A percentile compares a stretch with the other conserved stretches of the same genome.
These are phyloP conservation scores for Porites lutea DNA, from an alignment of 64 coral and sea anemone genomes.

Conservation along the genomic window DNA sequence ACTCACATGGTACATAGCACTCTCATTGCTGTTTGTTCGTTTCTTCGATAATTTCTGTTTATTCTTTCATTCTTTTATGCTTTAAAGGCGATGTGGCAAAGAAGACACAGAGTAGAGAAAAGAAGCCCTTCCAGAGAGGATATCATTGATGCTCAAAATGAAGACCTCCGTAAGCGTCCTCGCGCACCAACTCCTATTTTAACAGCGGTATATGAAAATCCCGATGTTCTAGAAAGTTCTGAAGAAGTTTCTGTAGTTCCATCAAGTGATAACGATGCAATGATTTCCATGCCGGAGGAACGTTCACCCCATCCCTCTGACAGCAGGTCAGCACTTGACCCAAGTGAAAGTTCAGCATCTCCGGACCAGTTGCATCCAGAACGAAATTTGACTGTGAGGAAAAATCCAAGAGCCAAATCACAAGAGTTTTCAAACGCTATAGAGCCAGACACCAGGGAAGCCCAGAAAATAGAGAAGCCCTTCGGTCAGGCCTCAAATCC, in stretches of 20 bases:
- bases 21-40: no score
- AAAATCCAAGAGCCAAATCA: background rate
- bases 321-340: background rate
- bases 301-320: background rate
- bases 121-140: no score
- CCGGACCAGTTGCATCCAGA: no score
- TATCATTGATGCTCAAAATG: no score
- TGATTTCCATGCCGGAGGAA: background rate
- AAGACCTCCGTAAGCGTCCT: conserved; percentile 14
- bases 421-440: background rate
- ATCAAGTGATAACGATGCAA: background rate
- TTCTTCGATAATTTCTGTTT: no score
- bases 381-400: no score
- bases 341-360: background rate
- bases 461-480: no score
- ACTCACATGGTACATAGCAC: no score
- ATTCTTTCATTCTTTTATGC: no score
- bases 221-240: background rate
- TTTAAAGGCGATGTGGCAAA: no score
- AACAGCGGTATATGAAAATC: background rate
- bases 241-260: background rate
- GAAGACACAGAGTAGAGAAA: no score
- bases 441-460: background rate
- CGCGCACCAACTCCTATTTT: background rate
- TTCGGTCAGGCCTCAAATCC: no score